Base-by-base conservation (phyloP, 2,113 vertebrate genomes). In the Ornithorhynchus anatinus region DNA sequence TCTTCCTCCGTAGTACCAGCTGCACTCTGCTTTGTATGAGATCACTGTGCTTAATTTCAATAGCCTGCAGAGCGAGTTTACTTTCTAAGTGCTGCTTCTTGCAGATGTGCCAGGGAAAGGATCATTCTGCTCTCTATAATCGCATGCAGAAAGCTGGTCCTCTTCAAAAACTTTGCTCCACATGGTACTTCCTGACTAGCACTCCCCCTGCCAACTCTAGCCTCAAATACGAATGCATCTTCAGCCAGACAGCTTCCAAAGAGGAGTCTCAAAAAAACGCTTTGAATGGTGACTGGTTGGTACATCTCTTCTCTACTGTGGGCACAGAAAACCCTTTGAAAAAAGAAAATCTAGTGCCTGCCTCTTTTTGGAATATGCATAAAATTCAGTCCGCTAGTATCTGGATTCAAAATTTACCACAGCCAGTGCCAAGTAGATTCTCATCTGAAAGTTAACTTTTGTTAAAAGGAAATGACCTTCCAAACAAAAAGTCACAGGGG, bases 31-130 rank as follows among this genome's bases (percentile, higher is more conserved):
- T 89, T 84, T 89, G 84, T 89, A 78, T 88, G 83, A 86, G 85
- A 92, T 88, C 89, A 87, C 71, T 84, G 78, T 84, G 80, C 42
- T 88, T 89, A 79, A 70, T 87, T 92, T 92, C 89, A 91, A 86
- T 84, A 89, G 89, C 73, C 68, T 80, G 70, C 77, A 86, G 86
- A 90, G 75, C 83, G 75, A 88, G 80, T 88, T 85, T 86, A 87
- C 86, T 92, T 89, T 89, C 87, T 77, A 86, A 89, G 85, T 87
- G 77, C 73, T 82, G 70, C 70, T 66, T 89, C 78, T 88, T 86
- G 87, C 88, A 88, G 86, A 90, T 88, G 77, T 83, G 84, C 86
- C 88, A 88, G 59, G 69, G 52, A 65, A 88, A 77, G 79, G 54
- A 87, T 89, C 86, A 88, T 91, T 91, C 89, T 88, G 39, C 65